Conservation (phyloP, 2,113 vertebrate genomes). For the Heterocephalus glaber region DNA sequence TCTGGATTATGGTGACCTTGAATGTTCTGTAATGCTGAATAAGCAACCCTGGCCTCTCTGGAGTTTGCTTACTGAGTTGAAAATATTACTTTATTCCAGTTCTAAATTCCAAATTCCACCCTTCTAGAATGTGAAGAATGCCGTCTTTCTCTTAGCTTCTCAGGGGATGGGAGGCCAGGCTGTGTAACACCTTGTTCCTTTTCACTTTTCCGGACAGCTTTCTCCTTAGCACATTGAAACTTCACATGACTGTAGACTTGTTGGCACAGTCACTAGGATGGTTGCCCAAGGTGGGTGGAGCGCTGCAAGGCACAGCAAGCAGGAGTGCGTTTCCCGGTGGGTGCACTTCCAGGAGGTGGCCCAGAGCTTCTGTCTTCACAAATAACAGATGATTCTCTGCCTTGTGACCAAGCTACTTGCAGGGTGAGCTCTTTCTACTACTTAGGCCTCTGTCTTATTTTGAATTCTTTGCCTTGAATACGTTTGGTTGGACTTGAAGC, state of each 20-base stretch:
- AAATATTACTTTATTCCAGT: background rate
- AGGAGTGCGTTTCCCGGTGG: background rate
- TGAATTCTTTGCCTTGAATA: background rate
- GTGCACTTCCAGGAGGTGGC: background rate
- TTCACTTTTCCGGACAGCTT: background rate
- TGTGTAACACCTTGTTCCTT: background rate
- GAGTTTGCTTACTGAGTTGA: background rate
- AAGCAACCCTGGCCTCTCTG: constrained; percentile 85
- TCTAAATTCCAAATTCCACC: background rate
- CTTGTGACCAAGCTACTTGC: background rate
- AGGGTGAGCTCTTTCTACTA: background rate
- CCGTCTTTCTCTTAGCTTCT: background rate
- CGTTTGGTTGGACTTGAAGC: background rate
- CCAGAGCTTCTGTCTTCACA: background rate
- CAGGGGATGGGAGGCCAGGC: background rate
- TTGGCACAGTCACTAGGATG: background rate
- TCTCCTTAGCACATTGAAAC: background rate
- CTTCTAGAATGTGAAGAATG: background rate
- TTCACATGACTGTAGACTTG: background rate
- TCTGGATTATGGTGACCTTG: constrained; percentile 86
- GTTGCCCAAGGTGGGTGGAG: no score
- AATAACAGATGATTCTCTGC: background rate
- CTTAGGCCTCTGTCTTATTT: background rate
- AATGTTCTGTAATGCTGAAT: constrained; percentile 88
- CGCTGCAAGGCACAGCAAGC: background rate